phyloP scores from a whole-genome alignment of 2,113 vertebrate genomes.

The Cyrtonyx montezumae region DNA sequence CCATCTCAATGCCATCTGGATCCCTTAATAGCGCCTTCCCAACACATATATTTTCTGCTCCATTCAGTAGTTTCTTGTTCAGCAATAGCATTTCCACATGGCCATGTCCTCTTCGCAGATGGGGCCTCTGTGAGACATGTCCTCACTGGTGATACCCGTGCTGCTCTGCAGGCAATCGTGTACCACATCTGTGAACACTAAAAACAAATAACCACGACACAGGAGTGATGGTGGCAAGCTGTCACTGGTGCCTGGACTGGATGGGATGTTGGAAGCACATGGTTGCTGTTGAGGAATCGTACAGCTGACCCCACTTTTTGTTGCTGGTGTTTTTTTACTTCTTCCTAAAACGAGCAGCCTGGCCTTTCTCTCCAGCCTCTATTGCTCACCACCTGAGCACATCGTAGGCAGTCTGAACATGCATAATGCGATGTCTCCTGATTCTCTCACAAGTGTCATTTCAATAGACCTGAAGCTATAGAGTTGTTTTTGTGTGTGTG shows the following conservation, averaged over 20 bases:
- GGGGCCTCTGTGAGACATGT: background rate
- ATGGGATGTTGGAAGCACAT: background rate
- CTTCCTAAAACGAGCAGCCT: background rate
- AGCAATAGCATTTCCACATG: constrained; percentile 35
- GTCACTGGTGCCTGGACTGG: background rate
- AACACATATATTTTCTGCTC: constrained; percentile 46
- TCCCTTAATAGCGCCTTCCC: constrained; percentile 27
- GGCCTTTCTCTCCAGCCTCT: background rate
- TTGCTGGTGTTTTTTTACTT: background rate
- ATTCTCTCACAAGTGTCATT: background rate
- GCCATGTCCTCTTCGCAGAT: background rate
- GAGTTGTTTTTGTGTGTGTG: background rate
- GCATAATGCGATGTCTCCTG: background rate
- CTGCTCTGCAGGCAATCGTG: background rate
- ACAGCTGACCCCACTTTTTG: background rate
- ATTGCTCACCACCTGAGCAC: background rate
- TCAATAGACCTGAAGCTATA: background rate
- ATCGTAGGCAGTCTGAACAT: background rate
- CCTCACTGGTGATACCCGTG: accelerated
- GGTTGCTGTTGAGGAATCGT: background rate
- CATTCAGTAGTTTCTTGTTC: constrained; percentile 15
- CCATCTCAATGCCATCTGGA: constrained; percentile 45
- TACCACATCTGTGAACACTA: background rate
- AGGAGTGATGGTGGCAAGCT: background rate
- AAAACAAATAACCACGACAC: background rate